Evolutionary conservation across 2,113 vertebrate species (phyloP).

Genomic region (Strix uralensis): DNA sequence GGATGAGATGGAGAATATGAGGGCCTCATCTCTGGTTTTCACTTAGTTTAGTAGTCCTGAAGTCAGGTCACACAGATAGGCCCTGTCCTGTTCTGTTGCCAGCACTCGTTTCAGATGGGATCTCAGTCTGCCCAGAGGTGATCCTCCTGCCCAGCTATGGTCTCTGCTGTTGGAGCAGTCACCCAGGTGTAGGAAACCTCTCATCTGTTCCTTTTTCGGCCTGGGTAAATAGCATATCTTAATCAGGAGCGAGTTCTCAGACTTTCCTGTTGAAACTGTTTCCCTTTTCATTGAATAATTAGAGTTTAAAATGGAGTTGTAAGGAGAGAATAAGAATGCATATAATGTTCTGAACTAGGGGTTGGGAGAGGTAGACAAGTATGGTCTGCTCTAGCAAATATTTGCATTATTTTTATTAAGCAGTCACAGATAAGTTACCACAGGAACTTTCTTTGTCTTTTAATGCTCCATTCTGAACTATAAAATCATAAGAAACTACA

Average conservation of each 20-base stretch:
- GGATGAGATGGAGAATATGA: background rate
- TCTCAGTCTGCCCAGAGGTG: accelerated
- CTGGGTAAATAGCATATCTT: accelerated
- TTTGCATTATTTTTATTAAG: background rate
- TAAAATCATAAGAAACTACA: background rate
- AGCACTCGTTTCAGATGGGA: background rate
- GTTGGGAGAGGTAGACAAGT: background rate
- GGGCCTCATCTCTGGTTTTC: background rate
- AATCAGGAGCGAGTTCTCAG: background rate
- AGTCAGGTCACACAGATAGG: background rate
- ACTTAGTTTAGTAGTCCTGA: background rate
- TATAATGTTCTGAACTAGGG: background rate
- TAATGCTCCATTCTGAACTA: background rate
- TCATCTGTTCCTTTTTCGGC: background rate
- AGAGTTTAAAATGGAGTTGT: background rate
- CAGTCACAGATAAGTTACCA: background rate
- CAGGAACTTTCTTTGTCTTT: background rate
- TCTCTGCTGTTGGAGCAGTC: background rate
- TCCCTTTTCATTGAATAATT: background rate
- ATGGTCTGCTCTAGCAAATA: background rate
- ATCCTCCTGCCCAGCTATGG: background rate
- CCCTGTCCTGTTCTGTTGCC: accelerated
- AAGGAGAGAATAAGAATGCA: background rate
- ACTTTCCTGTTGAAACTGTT: background rate
- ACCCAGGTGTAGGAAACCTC: background rate